Conservation (phyloP, 2,797 vertebrate genomes). For the Eutrigla gurnardus region DNA sequence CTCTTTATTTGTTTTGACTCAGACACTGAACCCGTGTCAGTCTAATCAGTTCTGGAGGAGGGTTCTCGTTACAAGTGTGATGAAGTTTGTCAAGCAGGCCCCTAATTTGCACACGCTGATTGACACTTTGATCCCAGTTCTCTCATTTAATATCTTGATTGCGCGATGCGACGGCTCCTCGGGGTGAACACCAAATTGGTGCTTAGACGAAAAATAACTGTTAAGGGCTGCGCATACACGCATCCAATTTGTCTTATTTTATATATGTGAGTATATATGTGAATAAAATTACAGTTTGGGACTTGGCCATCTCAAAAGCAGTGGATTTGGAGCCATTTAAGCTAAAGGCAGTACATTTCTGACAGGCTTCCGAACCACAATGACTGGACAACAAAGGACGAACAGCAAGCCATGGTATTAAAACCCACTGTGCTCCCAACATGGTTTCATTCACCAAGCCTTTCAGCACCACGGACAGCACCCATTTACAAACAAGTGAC, state of each 20-base stretch:
- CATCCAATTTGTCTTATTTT: neutral
- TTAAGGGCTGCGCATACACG: neutral
- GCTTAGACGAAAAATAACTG: slow-evolving; percentile 7
- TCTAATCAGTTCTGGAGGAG: slow-evolving; percentile 16
- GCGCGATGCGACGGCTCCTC: slow-evolving; percentile 10
- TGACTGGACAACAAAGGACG: neutral
- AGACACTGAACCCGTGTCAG: neutral
- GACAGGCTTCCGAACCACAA: neutral
- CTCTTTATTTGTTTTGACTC: slow-evolving; percentile 27
- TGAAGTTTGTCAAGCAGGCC: slow-evolving; percentile 15
- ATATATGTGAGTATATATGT: neutral
- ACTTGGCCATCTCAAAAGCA: neutral
- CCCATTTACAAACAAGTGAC: neutral
- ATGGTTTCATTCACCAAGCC: neutral
- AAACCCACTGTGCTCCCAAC: neutral
- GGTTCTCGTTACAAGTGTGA: slow-evolving; percentile 15
- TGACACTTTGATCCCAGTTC: slow-evolving; percentile 38
- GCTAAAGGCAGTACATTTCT: neutral
- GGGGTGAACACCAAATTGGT: neutral
- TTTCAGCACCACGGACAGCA: slow-evolving; percentile 36
- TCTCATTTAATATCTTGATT: slow-evolving; percentile 39
- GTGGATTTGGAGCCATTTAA: neutral
- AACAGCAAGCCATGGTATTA: neutral
- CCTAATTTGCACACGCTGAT: slow-evolving; percentile 29
- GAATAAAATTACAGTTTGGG: neutral